phyloP scores from a whole-genome alignment of 1,140 invertebrate species.

The Thaumatotibia leucotreta region DNA sequence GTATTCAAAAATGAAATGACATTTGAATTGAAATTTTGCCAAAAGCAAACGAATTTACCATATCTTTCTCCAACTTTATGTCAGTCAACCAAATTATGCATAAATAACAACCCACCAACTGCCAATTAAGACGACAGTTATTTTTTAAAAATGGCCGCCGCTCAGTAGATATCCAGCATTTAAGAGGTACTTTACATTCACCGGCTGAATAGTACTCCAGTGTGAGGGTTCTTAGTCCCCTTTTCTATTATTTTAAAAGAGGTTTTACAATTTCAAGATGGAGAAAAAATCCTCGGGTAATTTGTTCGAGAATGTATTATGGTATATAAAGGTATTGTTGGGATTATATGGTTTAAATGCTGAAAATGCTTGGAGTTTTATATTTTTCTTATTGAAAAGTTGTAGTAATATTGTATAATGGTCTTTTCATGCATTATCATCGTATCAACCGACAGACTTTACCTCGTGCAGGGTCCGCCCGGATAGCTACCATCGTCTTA shows the following conservation, averaged over 20 bases:
- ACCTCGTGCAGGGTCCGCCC: no score
- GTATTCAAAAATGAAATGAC: neutral
- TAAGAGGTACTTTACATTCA: conserved; percentile 27
- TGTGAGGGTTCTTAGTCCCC: conserved; percentile 20
- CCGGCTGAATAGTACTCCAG: conserved; percentile 11
- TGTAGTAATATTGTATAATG: no score
- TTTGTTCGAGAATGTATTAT: neutral
- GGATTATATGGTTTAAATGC: no score
- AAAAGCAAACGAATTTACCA: no score
- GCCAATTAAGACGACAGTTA: conserved; percentile 24
- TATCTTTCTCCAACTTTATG: neutral
- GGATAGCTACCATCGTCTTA: no score
- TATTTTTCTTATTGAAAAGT: no score
- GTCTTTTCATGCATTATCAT: no score
- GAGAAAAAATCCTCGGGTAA: conserved; percentile 16
- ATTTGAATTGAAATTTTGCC: neutral
- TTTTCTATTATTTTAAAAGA: conserved; percentile 31
- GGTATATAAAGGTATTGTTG: neutral
- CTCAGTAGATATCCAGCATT: conserved; percentile 24
- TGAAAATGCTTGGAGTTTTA: no score
- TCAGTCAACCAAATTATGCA: neutral
- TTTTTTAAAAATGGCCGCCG: conserved; percentile 27
- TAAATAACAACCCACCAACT: conserved; percentile 18
- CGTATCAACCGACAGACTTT: no score
- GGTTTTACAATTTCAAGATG: conserved; percentile 32